Evolutionary conservation across 2,888 invertebrate genomes (phyloP).

Genomic region (Apocheima hispidaria): DNA sequence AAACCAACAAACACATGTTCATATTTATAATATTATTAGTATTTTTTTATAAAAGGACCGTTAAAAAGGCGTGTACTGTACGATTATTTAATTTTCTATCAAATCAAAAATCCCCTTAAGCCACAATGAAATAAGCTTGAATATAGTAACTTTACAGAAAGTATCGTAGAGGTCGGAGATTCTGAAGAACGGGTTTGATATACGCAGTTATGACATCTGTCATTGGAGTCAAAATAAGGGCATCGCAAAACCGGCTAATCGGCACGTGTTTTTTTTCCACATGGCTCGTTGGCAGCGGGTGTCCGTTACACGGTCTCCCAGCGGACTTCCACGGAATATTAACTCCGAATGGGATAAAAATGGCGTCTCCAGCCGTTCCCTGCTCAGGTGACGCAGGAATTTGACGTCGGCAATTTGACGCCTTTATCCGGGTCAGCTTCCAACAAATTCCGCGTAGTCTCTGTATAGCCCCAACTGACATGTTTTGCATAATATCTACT

Average conservation of each 20-base stretch:
- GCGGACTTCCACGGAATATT: constrained; percentile 78
- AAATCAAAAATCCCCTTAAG: too few species aligned
- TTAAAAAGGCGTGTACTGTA: neutral
- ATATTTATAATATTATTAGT: too few species aligned
- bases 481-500: constrained; percentile 63
- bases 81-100: too few species aligned
- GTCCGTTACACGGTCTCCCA: constrained; percentile 73
- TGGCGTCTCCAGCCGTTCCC: constrained; percentile 66
- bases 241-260: constrained; percentile 30
- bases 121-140: neutral
- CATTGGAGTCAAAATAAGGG: constrained; percentile 8
- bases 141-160: neutral
- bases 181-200: neutral
- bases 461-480: constrained; percentile 60
- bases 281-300: constrained; percentile 64
- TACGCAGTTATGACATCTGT: neutral
- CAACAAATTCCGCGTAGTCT: constrained; percentile 66
- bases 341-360: constrained; percentile 80
- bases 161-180: neutral
- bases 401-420: constrained; percentile 81
- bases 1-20: too few species aligned
- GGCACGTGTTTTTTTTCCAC: constrained; percentile 36
- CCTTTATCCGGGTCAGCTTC: constrained; percentile 77
- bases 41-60: too few species aligned
- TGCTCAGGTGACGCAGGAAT: constrained; percentile 79